Evolutionary conservation across 2,888 invertebrate species (phyloP), one percentile per base, ranked within the genome.

Genomic region (Synanthedon formicaeformis): DNA sequence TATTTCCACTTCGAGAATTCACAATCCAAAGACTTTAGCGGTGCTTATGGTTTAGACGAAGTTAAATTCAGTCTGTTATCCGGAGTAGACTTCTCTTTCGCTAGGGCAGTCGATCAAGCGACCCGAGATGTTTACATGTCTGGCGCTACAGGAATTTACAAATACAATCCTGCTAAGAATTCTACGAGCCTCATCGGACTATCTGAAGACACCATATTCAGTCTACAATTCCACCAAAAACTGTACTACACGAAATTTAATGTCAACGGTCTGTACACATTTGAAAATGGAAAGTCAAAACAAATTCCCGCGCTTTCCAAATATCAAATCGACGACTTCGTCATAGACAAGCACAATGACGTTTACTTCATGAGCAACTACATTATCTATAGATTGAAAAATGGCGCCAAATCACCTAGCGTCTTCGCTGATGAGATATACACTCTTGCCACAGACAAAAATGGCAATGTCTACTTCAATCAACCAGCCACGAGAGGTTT

Each of bases 291-390:
- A 48, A 68, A 67, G 23, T 63, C 69, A 0, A 66, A 61, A 51
- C 60, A 58, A 10, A 59, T 81, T 3, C 14, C 60, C 3, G 61
- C 69, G 2, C 41, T 80, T 40, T 64, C 72, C 2, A 16, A 72
- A 52, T 80, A 65, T 52, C 63, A 62, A 27, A 73, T 83, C 41
- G 81, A 82, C 52, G 78, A 82, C 59, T 82, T 82, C 48, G 66
- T 81, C 4, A 60, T 82, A 40, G 82, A 81, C 57, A 69, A 71
- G 56, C 58, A 56, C 10, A 69, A 69, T 4, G 76, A 82, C 53
- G 67, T 81, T 14, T 82, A 79, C 55, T 81, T 82, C 51, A 60
- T 73, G 61, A 73, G 70, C n/a, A 64, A 76, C 48, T 67, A 62
- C 0, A 67, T 65, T 3, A 60, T 77, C 18, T 78, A 73, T 55